Percentiles rank a stretch among this genome's conserved stretches.
Conservation (phyloP, 1,140 invertebrate genomes). For the Periplaneta americana region DNA sequence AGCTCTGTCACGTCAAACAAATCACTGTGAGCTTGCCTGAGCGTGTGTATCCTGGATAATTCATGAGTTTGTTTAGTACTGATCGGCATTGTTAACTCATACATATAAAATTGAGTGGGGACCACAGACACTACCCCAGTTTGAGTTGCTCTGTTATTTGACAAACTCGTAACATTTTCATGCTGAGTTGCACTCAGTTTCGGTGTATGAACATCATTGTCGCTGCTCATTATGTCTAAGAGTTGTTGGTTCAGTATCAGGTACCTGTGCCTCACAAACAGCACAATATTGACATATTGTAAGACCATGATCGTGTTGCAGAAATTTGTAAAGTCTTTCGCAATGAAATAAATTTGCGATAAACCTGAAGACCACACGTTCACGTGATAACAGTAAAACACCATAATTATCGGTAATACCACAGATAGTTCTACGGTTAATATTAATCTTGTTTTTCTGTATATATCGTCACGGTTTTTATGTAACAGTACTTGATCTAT, state of each 20-base stretch:
- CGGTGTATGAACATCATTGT: background rate
- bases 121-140: too few relatives aligned
- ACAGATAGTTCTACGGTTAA: background rate
- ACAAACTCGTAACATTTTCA: background rate
- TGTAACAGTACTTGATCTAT: background rate
- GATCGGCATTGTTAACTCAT: background rate
- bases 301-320: background rate
- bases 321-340: background rate
- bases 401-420: background rate
- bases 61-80: background rate
- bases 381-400: background rate
- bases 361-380: background rate
- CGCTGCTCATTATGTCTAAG: background rate
- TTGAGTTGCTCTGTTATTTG: background rate
- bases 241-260: background rate
- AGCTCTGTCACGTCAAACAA: background rate
- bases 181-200: background rate
- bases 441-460: background rate
- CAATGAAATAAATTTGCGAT: background rate
- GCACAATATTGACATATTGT: background rate
- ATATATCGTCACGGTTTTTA: background rate
- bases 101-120: background rate
- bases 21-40: background rate
- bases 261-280: background rate
- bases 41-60: background rate